These are phyloP conservation scores for Gryllus longicercus DNA, from an alignment of 2,888 invertebrate species.

Conservation along the genomic window DNA sequence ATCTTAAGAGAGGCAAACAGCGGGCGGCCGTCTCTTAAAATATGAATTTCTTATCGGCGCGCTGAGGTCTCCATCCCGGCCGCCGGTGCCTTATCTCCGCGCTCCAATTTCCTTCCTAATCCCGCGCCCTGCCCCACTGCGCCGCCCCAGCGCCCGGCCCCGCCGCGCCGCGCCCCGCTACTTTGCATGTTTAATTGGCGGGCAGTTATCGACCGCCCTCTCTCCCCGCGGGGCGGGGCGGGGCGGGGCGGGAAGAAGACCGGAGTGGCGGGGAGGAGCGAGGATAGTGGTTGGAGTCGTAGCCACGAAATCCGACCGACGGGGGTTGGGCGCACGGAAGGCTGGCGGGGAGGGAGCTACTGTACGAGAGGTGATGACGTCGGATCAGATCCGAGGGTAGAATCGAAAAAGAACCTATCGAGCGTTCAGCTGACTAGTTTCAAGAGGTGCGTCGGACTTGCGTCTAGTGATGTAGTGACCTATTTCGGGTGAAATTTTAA, in stretches of 20 bases:
- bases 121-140: not conserved
- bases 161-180: not conserved
- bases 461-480: too few species aligned
- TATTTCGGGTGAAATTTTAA: too few species aligned
- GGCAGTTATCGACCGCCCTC: constrained; percentile 6
- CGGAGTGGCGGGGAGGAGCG: too few species aligned
- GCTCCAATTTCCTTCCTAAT: constrained; percentile 17
- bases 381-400: too few species aligned
- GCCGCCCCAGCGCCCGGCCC: not conserved
- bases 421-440: too few species aligned
- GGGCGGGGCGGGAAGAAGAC: not conserved
- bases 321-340: too few species aligned
- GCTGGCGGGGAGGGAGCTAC: too few species aligned
- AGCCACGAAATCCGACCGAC: too few species aligned
- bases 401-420: too few species aligned
- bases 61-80: constrained; percentile 7
- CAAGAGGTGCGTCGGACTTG: too few species aligned
- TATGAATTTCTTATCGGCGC: not conserved
- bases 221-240: not conserved
- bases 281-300: too few species aligned
- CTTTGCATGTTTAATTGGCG: constrained; percentile 17
- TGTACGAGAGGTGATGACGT: too few species aligned
- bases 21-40: constrained; percentile 17
- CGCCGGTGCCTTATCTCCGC: not conserved
- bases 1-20: constrained; percentile 17